Base-by-base conservation (phyloP, 1,140 invertebrate genomes). In the Rhyzopertha dominica region DNA sequence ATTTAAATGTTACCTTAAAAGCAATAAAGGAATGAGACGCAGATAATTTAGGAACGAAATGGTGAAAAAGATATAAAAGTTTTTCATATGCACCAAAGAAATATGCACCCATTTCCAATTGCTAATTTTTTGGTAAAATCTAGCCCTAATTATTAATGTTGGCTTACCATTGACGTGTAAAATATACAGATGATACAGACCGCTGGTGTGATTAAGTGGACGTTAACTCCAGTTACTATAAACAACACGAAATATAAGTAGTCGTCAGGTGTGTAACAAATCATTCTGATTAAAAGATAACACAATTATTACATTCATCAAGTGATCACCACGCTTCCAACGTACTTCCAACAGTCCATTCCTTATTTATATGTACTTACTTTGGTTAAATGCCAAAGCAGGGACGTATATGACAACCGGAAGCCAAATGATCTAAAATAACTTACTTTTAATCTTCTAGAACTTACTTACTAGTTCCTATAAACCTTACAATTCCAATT, bases 121-220 rank as follows among this genome's bases (percentile, higher is more conserved):
- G n/a, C 13, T 35, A 22, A 25, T 8, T 18, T 37, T 40, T 13
- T n/a, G n/a, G n/a, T n/a, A n/a, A 13, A 18, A 35, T 19, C 19
- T 5, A 42, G 8, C 4, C 31, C 4, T 32, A 23, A 48, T n/a
- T n/a, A n/a, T n/a, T n/a, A n/a, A n/a, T n/a, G n/a, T n/a, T n/a
- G n/a, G n/a, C 81, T 78, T 75, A 90, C 89, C 58, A 93, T 77
- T 44, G 86, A 84, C 0, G 92, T 95, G 59, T 95, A 95, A 65
- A 95, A 90, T 43, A 92, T 92, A 68, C 90, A 94, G 10, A 95
- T 84, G 5, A 88, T 65, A 55, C 90, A 93, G 22, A 92, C 87
- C 10, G 87, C 78, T 2, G 88, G 80, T 2, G 90, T 90, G 1
- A 90, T 82, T 10, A 85, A 65, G 54, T 89, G 87, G 10, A 91